These are phyloP conservation scores for Streblospio benedicti DNA, from an alignment of 1,140 invertebrate species.

Conservation along the genomic window DNA sequence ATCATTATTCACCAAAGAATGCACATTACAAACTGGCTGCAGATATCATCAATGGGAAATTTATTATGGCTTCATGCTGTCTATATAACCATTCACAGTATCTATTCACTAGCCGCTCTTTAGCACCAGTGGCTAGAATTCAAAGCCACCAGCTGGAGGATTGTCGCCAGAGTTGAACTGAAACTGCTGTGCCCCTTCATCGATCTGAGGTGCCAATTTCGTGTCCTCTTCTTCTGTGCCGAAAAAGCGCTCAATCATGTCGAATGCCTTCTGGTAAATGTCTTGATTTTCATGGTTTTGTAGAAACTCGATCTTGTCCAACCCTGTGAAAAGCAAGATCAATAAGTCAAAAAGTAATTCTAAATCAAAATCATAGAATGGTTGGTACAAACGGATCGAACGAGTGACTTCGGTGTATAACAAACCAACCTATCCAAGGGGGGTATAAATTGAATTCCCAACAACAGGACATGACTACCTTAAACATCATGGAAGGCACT, in stretches of 20 bases:
- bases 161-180: conserved; percentile 44
- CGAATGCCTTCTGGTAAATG: conserved; percentile 94
- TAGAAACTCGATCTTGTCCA: conserved; percentile 91
- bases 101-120: background rate
- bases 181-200: conserved; percentile 64
- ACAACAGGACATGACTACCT: too few relatives aligned
- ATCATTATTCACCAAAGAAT: too few relatives aligned
- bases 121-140: conserved; percentile 30
- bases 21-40: too few relatives aligned
- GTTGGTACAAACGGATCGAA: background rate
- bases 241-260: conserved; percentile 97
- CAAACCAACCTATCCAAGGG: too few relatives aligned
- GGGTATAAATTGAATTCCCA: too few relatives aligned
- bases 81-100: too few relatives aligned
- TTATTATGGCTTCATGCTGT: too few relatives aligned
- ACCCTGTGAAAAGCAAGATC: conserved; percentile 53
- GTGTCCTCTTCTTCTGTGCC: conserved; percentile 72
- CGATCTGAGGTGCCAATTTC: conserved; percentile 61
- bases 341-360: conserved; percentile 7
- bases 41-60: too few relatives aligned
- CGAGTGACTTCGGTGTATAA: too few relatives aligned
- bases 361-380: background rate
- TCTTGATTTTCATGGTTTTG: conserved; percentile 96
- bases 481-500: too few relatives aligned
- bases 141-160: conserved; percentile 36